Base-by-base conservation (phyloP, 1,140 invertebrate genomes). In the Drosophila jambulina region DNA sequence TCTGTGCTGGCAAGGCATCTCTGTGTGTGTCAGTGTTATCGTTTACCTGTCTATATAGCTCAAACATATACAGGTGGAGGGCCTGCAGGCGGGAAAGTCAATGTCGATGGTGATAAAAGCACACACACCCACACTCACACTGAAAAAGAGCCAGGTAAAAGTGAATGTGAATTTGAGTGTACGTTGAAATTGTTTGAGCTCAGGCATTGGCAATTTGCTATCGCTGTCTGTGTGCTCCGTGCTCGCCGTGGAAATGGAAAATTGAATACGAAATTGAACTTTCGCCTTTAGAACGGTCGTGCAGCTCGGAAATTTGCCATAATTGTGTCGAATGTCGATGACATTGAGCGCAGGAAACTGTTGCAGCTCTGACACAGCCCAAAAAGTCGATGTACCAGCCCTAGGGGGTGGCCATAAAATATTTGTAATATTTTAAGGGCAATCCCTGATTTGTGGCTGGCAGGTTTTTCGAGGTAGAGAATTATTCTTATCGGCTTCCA, bases 251-350 rank as follows among this genome's bases (percentile, higher is more conserved):
- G 81, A 88, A 88, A 85, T 90, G 78, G 78, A 60, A 88, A 88
- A 90, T 85, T 88, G 85, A 88, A 88, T 90, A 34, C 85, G 75
- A 90, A 90, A 88, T 90, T 88, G 84, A 90, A 88, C 85, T 90
- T 88, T 88, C 62, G 74, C 72, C 85, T 81, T 70, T 60, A 51
- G 49, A 62, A 60, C 56, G 49, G 71, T 63, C 45, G 48, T 68
- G 75, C 63, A 83, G 79, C 80, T 84, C 83, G 85, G 85, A 88
- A 85, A 88, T 88, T 88, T 84, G 62, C 49, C 68, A 85, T 88
- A 88, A 88, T 90, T 88, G 81, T 81, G 70, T 74, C 77, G 82
- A 72, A 74, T 78, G 82, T 74, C 84, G 80, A 54, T 86, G 83
- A 82, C 79, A 86, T 87, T 70, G 82, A 86, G 79, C 80, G 53